phyloP scores from a whole-genome alignment of 2,888 invertebrate species.

The Epiblema foenella region DNA sequence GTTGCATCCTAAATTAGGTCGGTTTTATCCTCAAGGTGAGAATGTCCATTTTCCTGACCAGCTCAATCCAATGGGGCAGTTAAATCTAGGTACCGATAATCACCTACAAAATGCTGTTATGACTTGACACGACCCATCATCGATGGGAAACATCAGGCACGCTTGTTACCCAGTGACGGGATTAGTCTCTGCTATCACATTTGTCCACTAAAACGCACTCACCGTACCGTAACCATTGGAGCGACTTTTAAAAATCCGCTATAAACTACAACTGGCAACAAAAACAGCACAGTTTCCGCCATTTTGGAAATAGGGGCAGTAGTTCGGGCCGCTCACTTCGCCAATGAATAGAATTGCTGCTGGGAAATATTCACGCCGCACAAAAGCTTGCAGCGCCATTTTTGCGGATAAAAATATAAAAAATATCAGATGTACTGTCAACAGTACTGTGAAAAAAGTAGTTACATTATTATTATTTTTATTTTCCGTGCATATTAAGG shows the following conservation, averaged over 20 bases:
- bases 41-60: no score
- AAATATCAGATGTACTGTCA: constrained; percentile 18
- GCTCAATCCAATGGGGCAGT: no score
- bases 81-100: no score
- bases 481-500: neutral
- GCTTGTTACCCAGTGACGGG: no score
- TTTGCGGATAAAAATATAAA: constrained; percentile 39
- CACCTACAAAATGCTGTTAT: no score
- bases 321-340: constrained; percentile 31
- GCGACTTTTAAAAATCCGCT: constrained; percentile 13
- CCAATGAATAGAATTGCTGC: constrained; percentile 41
- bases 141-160: no score
- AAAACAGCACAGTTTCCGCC: constrained; percentile 15
- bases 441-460: constrained; percentile 21
- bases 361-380: constrained; percentile 41
- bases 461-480: no score
- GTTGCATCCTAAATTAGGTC: no score
- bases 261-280: constrained; percentile 10
- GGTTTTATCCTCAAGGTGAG: no score
- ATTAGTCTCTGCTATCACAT: no score
- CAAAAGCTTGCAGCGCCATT: constrained; percentile 39
- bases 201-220: neutral
- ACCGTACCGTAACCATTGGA: neutral
- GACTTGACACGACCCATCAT: no score
- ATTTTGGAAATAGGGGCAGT: constrained; percentile 25